Evolutionary conservation across 2,113 vertebrate genomes (phyloP).

Genomic region (Trachemys scripta): DNA sequence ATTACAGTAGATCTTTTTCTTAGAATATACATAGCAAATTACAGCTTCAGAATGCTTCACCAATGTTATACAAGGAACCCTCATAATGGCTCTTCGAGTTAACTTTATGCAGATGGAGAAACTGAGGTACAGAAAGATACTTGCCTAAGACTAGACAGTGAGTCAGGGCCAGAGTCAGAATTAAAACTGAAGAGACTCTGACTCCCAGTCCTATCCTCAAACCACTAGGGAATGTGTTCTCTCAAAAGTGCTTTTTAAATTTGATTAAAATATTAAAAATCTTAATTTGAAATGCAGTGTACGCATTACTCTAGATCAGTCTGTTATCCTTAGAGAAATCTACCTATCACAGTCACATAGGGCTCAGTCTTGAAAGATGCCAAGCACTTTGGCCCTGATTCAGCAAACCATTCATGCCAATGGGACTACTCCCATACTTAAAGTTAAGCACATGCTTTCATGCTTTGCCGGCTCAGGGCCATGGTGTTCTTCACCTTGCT

Average conservation of each 20-base stretch:
- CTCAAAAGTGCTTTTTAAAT: conserved; percentile 56
- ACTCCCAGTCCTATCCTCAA: conserved; percentile 21
- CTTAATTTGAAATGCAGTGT: conserved; percentile 53
- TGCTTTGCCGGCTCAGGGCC: conserved; percentile 18
- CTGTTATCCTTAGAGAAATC: conserved; percentile 41
- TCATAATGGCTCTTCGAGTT: conserved; percentile 63
- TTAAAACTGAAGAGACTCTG: conserved; percentile 64
- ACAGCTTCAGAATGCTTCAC: conserved; percentile 63
- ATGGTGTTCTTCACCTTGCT: not conserved
- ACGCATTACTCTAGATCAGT: not conserved
- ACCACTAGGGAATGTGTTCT: not conserved
- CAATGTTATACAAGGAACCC: conserved; percentile 64
- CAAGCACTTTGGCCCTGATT: conserved; percentile 52
- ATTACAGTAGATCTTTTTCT: conserved; percentile 14
- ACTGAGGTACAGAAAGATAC: conserved; percentile 35
- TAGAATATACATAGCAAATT: conserved; percentile 39
- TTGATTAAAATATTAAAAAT: conserved; percentile 66
- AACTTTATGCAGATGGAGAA: conserved; percentile 51
- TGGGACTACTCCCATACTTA: not conserved
- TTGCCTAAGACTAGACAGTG: conserved; percentile 53
- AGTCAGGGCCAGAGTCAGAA: conserved; percentile 60
- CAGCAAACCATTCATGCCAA: conserved; percentile 29
- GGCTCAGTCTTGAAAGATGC: conserved; percentile 52
- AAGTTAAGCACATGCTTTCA: conserved; percentile 36
- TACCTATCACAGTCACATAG: not conserved